Conservation (phyloP, 2,888 invertebrate genomes). For the Parnassius orleans region DNA sequence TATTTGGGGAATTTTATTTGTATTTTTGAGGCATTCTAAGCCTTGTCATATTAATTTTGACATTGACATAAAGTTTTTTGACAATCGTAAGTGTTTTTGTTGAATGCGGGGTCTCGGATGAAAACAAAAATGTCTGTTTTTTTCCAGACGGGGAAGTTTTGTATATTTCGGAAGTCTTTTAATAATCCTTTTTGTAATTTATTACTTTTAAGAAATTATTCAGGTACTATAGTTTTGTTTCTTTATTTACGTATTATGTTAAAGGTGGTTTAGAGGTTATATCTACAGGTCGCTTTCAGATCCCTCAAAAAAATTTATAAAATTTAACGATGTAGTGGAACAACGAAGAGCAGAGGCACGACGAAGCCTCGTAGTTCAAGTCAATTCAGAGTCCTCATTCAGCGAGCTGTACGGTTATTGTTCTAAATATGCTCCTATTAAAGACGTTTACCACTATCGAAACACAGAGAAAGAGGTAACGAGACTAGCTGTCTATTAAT, state of each 20-base stretch:
- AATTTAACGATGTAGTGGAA: constrained; percentile 81
- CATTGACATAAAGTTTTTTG: constrained; percentile 14
- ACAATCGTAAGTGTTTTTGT: constrained; percentile 23
- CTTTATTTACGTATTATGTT: constrained; percentile 15
- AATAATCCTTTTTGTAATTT: constrained; percentile 52
- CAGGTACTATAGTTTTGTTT: constrained; percentile 48
- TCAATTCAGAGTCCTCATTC: constrained; percentile 86
- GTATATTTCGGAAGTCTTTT: constrained; percentile 51
- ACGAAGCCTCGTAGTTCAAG: constrained; percentile 87
- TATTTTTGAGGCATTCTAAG: too few relatives aligned
- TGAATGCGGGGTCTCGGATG: constrained; percentile 4
- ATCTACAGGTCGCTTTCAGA: constrained; percentile 46
- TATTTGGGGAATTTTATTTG: too few relatives aligned
- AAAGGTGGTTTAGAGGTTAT: constrained; percentile 57
- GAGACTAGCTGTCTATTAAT: too few relatives aligned
- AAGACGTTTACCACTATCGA: constrained; percentile 84
- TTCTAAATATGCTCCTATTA: constrained; percentile 82
- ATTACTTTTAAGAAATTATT: constrained; percentile 48
- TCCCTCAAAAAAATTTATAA: constrained; percentile 52
- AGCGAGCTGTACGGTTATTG: constrained; percentile 86
- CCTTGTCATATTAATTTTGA: neutral
- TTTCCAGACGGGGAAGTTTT: constrained; percentile 61
- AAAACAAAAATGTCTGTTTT: constrained; percentile 63
- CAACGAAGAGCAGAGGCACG: constrained; percentile 83
- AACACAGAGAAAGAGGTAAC: constrained; percentile 69